Evolutionary conservation across 37 sponge, comb jelly and placozoan genomes (phyloP).

Genomic region (Oopsacas minuta): DNA sequence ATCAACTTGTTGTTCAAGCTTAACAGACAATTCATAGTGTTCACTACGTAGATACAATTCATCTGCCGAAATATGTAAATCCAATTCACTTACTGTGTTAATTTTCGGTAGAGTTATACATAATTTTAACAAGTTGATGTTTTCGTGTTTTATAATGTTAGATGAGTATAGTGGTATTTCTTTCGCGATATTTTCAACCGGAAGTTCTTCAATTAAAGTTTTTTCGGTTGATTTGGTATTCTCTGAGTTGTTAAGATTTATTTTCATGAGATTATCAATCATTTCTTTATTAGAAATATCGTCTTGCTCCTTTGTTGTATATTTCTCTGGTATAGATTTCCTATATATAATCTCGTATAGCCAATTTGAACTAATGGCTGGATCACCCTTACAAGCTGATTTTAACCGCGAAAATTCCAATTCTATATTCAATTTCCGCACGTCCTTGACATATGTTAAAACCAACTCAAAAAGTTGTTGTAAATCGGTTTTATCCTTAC

Average conservation of each 20-base stretch:
- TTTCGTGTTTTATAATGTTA: background rate
- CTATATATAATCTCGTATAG: background rate
- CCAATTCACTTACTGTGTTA: background rate
- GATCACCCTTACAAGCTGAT: background rate
- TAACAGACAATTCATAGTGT: background rate
- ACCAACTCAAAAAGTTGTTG: background rate
- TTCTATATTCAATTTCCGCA: background rate
- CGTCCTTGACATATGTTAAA: background rate
- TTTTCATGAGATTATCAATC: background rate
- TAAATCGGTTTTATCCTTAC: background rate
- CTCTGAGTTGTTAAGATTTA: background rate
- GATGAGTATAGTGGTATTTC: background rate
- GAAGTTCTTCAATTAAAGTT: background rate
- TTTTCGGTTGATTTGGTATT: background rate
- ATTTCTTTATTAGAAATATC: background rate
- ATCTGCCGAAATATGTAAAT: background rate
- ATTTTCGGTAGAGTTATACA: background rate
- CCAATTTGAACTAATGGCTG: background rate
- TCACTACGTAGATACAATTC: background rate
- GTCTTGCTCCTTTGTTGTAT: background rate
- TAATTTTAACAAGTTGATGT: background rate
- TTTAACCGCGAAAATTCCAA: background rate
- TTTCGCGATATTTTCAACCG: background rate
- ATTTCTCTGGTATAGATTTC: background rate
- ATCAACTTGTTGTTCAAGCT: background rate